These are phyloP conservation scores for Incurvaria masculella DNA, from an alignment of 2,888 invertebrate genomes.

Conservation along the genomic window DNA sequence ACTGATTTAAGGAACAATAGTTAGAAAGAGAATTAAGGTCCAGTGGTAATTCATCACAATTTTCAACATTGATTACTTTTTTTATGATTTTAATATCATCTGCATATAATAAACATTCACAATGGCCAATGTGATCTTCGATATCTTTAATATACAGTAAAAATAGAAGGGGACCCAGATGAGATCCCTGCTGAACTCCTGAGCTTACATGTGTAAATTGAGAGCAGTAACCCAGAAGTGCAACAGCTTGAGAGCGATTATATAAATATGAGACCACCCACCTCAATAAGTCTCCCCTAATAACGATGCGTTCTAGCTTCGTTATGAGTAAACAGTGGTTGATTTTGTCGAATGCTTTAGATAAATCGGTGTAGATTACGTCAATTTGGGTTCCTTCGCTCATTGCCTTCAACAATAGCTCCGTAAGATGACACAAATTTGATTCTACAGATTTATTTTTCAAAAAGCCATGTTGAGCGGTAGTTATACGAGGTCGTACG, in stretches of 20 bases:
- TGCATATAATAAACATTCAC: too few species aligned
- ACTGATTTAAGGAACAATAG: constrained; percentile 2
- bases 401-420: too few species aligned
- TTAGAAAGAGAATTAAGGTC: too few species aligned
- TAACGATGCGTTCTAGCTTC: constrained; percentile 2
- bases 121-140: background rate
- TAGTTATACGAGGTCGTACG: too few species aligned
- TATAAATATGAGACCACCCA: constrained; percentile 4
- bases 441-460: background rate
- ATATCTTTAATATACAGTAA: constrained; percentile 5
- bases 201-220: background rate
- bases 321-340: constrained; percentile 5
- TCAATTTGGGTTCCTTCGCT: constrained; percentile 3
- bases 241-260: constrained; percentile 2
- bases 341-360: too few species aligned
- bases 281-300: constrained; percentile 4
- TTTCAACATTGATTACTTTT: background rate
- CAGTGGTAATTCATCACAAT: too few species aligned
- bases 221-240: constrained; percentile 2
- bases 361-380: too few species aligned
- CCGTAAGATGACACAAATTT: too few species aligned
- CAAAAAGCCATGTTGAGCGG: background rate
- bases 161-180: too few species aligned
- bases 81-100: constrained; percentile 1
- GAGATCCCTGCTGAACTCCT: constrained; percentile 4